Evolutionary conservation across 2,888 invertebrate genomes (phyloP), one percentile per base, ranked within the genome.

Genomic region (Amblyjoppa proteus): DNA sequence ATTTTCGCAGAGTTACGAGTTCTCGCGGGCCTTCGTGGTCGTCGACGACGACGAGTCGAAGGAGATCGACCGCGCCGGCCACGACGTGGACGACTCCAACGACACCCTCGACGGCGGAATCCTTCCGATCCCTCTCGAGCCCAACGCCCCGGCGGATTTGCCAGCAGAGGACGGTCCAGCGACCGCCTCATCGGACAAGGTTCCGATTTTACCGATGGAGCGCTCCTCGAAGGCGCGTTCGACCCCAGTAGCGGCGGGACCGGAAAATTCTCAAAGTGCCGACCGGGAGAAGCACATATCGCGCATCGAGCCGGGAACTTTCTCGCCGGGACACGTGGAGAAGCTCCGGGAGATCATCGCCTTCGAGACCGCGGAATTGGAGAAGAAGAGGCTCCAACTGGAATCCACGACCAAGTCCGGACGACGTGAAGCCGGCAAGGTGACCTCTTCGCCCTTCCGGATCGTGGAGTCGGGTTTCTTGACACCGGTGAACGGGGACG

Each of bases 21-120:
- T 94, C 51, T 89, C 92, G 0, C 88, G 88, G 45, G 90, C 87
- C 56, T 93, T 93, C 75, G 91, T 90, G 66, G 89, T 90, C 45
- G 90, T 90, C 28, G 91, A 90, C 3, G 87, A 78, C 4, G 89
- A 91, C 2, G 80, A 88, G 4, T 88, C 78, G 3, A 89, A 91
- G 2, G 80, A 88, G 9, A 88, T 89, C 4, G 88, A 88, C 64
- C 87, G 89, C 0, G 16, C 51, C 64, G 31, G 74, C 41, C 56
- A 61, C 80, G 66, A 53, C 16, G 11, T 28, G 3, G n/a, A 49
- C 6, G 58, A 82, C 25, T 80, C 75, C 2, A 80, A 83, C 6
- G 82, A 83, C 16, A 73, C 71, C 11, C 16, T 80, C n/a, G 83
- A 83, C 49, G 85, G 83, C 9, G 73, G 51, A 0, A 83, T 85